These are phyloP conservation scores for Tretioscincus oriximinensis DNA, from an alignment of 2,113 vertebrate species.

Conservation along the genomic window DNA sequence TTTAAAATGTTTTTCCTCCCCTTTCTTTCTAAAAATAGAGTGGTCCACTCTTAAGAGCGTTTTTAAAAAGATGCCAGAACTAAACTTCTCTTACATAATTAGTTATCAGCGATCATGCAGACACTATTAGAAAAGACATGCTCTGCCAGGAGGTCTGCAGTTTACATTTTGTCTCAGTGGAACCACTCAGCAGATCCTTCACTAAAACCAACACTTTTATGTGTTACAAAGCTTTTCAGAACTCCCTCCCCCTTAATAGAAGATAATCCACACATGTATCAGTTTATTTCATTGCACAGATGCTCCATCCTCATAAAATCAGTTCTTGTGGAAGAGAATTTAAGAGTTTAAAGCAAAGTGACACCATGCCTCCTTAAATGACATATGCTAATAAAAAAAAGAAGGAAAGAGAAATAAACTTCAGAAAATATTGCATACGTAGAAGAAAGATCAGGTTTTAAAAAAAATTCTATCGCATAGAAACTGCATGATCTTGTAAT, in stretches of 20 bases:
- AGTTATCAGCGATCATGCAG: not conserved
- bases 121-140: accelerated
- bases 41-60: not conserved
- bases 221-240: not conserved
- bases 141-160: not conserved
- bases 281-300: not conserved
- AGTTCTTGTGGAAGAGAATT: not conserved
- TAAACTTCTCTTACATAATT: not conserved
- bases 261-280: not conserved
- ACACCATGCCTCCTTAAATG: not conserved
- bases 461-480: slow-evolving; percentile 1
- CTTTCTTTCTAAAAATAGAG: slow-evolving; percentile 21
- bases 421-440: not conserved
- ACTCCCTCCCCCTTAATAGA: not conserved
- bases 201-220: too few relatives aligned
- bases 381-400: not conserved
- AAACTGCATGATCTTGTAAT: not conserved
- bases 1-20: not conserved
- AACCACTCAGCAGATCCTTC: not conserved
- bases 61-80: not conserved
- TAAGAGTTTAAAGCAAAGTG: slow-evolving; percentile 24
- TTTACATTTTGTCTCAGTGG: not conserved
- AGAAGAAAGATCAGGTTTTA: not conserved
- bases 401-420: not conserved
- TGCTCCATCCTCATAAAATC: not conserved